Percentiles rank a stretch among this genome's conserved stretches.
phyloP scores from a whole-genome alignment of 1,140 invertebrate genomes.

The Brachionus sp. region DNA sequence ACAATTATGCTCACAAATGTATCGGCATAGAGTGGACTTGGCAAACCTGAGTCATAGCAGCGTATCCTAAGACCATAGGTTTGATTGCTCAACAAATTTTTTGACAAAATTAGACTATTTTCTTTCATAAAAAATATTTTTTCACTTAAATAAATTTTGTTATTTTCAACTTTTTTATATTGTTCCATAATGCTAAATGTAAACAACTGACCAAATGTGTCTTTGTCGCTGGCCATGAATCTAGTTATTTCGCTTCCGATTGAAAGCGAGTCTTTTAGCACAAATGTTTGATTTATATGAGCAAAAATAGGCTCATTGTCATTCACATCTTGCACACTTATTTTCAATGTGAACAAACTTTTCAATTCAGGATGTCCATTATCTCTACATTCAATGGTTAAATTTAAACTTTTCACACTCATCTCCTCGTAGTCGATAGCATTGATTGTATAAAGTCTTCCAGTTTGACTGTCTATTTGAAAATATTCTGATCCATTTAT shows the following conservation, averaged over 20 bases:
- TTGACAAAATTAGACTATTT: conserved; percentile 32
- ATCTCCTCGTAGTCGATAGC: neutral
- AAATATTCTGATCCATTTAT: neutral
- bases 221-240: neutral
- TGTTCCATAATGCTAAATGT: conserved; percentile 36
- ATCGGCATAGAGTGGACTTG: neutral
- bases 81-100: conserved; percentile 29
- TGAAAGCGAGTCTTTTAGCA: conserved; percentile 16
- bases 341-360: neutral
- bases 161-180: neutral
- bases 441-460: neutral
- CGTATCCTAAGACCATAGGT: neutral
- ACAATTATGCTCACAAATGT: neutral
- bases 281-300: neutral
- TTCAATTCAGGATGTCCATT: neutral
- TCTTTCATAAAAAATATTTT: conserved; percentile 31
- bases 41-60: conserved; percentile 33
- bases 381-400: neutral
- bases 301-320: conserved; percentile 33
- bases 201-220: conserved; percentile 21
- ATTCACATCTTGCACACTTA: neutral
- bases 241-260: neutral
- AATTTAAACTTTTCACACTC: neutral
- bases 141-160: neutral
- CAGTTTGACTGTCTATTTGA: neutral